A percentile compares a stretch with the other conserved stretches of the same genome.
phyloP scores from a whole-genome alignment of 2,888 invertebrate genomes.

The Noctua janthina region DNA sequence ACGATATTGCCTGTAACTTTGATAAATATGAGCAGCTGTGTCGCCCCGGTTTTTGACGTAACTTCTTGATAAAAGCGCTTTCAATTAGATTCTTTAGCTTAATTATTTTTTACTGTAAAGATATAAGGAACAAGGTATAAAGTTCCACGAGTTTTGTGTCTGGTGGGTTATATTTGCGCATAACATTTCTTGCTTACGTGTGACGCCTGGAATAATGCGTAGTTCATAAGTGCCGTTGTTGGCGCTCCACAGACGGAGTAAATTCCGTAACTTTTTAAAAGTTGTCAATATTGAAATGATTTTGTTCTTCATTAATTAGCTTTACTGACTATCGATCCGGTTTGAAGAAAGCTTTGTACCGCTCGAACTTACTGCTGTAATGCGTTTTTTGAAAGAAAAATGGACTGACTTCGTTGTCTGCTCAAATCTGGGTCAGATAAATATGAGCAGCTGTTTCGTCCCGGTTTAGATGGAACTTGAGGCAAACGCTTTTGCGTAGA shows the following conservation, averaged over 20 bases:
- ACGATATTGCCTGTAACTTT: not conserved
- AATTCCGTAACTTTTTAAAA: too few species aligned
- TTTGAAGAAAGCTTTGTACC: constrained; percentile 34
- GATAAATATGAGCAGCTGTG: not conserved
- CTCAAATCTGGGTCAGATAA: not conserved
- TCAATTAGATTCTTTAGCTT: not conserved
- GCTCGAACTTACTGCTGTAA: not conserved
- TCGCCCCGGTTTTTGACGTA: not conserved
- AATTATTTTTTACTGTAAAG: not conserved
- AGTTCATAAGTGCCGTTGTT: too few species aligned
- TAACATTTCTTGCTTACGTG: too few species aligned
- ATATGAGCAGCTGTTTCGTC: not conserved
- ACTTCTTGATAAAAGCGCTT: not conserved
- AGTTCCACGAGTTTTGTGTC: too few species aligned
- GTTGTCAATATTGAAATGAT: constrained; percentile 22
- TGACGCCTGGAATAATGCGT: too few species aligned
- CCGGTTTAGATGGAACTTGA: not conserved
- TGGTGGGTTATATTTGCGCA: too few species aligned
- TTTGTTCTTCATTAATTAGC: constrained; percentile 54
- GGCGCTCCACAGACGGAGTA: too few species aligned
- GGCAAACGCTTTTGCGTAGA: not conserved
- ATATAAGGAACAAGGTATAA: not conserved
- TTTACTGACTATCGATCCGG: constrained; percentile 48
- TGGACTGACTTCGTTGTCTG: not conserved
- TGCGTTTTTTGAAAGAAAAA: constrained; percentile 20